Base-by-base conservation (phyloP, 2,797 vertebrate species). In the Gorsachius magnificus region DNA sequence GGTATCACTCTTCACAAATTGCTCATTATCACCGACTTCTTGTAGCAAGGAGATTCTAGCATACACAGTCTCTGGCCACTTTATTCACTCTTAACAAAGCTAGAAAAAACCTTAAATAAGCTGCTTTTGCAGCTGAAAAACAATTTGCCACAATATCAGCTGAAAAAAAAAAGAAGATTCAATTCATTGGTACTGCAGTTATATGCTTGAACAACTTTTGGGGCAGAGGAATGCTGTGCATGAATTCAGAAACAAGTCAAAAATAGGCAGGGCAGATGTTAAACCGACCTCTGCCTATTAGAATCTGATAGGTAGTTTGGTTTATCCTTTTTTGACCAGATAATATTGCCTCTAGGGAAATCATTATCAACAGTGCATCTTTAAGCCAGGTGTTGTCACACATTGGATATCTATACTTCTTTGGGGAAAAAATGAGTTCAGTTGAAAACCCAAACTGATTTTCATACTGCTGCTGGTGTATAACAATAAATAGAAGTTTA, bases 1-100 rank as follows among this genome's bases (percentile, higher is more conserved):
- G 88, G 28, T 65, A 93, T 51, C 71, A 51, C 72, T 60, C 61
- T 91, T 93, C 71, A 83, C 43, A 95, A 94, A 89, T 89, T 91
- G 90, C 58, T 97, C 66, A 66, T 96, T 95, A 95, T 54, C 21
- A 2, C 71, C 63, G n/a, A 85, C 74, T 95, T 76, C 41, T 85
- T 94, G 36, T 92, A 84, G 65, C 45, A 87, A 66, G 77, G 84
- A 94, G 46, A 61, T 45, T 76, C 3, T 88, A 80, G 86, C 36
- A 16, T 71, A 58, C 38, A 63, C 31, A 31, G 41, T 46, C 28
- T 89, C 78, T 81, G 70, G 12, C 16, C 61, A 91, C 38, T 89
- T 87, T 75, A 83, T 15, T 91, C 60, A 87, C 45, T 90, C n/a
- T 31, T 72, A 81, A 90, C 43, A 83, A 33, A 60, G 13, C 13